These are phyloP conservation scores for Drosophila anomelani DNA, from an alignment of 2,888 invertebrate species.

Conservation along the genomic window DNA sequence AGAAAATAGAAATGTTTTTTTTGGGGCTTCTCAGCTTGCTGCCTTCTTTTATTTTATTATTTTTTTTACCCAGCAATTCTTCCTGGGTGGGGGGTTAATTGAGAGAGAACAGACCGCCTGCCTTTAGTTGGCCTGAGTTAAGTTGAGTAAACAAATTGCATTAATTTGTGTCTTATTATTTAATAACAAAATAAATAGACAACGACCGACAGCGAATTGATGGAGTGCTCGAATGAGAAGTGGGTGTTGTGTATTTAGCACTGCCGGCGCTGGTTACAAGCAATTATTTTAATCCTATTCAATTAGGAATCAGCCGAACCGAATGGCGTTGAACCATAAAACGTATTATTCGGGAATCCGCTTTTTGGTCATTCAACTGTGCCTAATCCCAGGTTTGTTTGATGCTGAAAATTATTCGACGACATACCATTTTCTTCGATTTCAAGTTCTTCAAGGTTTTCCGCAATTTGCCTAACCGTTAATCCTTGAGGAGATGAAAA, in stretches of 20 bases:
- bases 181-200: conserved; percentile 77
- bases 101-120: conserved; percentile 34
- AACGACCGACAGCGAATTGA: conserved; percentile 61
- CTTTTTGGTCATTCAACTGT: conserved; percentile 1
- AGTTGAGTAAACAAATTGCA: conserved; percentile 72
- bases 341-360: conserved; percentile 1
- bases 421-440: not conserved
- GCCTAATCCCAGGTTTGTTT: not conserved
- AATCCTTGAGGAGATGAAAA: not conserved
- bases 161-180: conserved; percentile 78
- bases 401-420: conserved; percentile 8
- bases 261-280: conserved; percentile 45
- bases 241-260: conserved; percentile 43
- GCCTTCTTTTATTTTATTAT: conserved; percentile 22
- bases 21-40: conserved; percentile 9
- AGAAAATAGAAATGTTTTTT: conserved; percentile 29
- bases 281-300: conserved; percentile 66
- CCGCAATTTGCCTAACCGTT: not conserved
- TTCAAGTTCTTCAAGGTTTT: not conserved
- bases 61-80: conserved; percentile 15
- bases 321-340: conserved; percentile 35
- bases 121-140: conserved; percentile 56
- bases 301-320: conserved; percentile 64
- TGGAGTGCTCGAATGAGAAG: conserved; percentile 20
- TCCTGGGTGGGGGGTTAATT: conserved; percentile 43